Evolutionary conservation across 1,140 invertebrate species (phyloP), one percentile per base, ranked within the genome.

Genomic region (Drosophila pallidifrons): DNA sequence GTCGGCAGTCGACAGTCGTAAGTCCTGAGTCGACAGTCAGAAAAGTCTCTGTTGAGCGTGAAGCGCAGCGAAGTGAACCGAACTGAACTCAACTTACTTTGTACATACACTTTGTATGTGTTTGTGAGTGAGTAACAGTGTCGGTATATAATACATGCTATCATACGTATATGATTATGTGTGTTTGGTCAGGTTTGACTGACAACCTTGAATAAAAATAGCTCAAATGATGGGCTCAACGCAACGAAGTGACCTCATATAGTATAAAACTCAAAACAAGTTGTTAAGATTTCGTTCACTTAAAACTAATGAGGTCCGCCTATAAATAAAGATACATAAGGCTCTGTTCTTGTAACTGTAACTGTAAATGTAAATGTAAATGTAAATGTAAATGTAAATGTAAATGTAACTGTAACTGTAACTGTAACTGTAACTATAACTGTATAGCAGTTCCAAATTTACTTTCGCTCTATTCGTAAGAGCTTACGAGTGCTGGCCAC

Each of bases 261-360:
- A 88, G 89, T 88, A 89, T 81, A 88, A 89, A 87, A 88, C 83
- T 88, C 85, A 89, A 89, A 88, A 88, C 85, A 89, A 88, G 83
- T 88, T 83, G 85, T 83, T 88, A 83, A 88, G 83, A 80, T 89
- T 79, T 88, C 85, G 85, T 77, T 88, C 83, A 88, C 83, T 88
- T 88, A 89, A 88, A 88, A 88, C 83, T 88, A 88, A 88, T 88
- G 83, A 88, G 83, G 73, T 83, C 71, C 81, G 83, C 74, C 77
- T 89, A 88, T 89, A 88, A 89, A 88, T 88, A 88, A 51, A n/a
- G 41, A 57, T 13, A 54, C 15, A 61, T 47, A 46, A 43, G 41
- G 5, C 13, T 60, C 45, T 52, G 41, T 38, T 28, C 1, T 52
- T 45, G 45, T n/a, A 60, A 38, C 6, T 57, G 25, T 35, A 13